Evolutionary conservation across 2,888 invertebrate species (phyloP).

Genomic region (Vannuccia rotundouncinata): DNA sequence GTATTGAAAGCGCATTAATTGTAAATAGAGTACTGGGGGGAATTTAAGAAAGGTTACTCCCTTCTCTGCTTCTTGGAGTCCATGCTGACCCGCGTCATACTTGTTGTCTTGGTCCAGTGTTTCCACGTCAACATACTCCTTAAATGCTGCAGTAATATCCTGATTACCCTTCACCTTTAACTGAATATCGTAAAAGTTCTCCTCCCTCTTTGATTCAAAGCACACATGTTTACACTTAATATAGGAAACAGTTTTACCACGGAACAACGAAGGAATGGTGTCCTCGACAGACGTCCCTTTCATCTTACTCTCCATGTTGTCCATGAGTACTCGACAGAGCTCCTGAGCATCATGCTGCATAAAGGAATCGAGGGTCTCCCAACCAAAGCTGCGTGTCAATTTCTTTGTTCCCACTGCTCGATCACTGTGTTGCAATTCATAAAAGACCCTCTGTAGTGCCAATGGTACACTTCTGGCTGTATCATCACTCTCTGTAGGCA

Average conservation of each 20-base stretch:
- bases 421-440: conserved; percentile 91
- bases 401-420: conserved; percentile 98
- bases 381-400: conserved; percentile 87
- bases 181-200: conserved; percentile 97
- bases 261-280: conserved; percentile 90
- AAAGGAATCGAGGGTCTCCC: conserved; percentile 99
- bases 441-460: conserved; percentile 92
- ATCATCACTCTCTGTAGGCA: conserved; percentile 97
- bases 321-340: conserved; percentile 63
- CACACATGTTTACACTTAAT: conserved; percentile 95
- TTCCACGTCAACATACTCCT: conserved; percentile 89
- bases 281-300: conserved; percentile 96
- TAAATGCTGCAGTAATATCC: conserved; percentile 58
- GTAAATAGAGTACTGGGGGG: conserved; percentile 92
- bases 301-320: conserved; percentile 98
- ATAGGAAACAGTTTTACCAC: conserved; percentile 97
- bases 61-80: conserved; percentile 91
- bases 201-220: conserved; percentile 84
- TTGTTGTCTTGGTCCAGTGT: conserved; percentile 94
- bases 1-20: conserved; percentile 96
- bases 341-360: conserved; percentile 84
- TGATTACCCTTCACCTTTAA: conserved; percentile 67
- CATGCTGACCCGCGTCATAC: conserved; percentile 94
- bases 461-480: conserved; percentile 79
- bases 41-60: conserved; percentile 93